Conservation (phyloP, 1,140 invertebrate genomes). For the Tetragonula clypearis region DNA sequence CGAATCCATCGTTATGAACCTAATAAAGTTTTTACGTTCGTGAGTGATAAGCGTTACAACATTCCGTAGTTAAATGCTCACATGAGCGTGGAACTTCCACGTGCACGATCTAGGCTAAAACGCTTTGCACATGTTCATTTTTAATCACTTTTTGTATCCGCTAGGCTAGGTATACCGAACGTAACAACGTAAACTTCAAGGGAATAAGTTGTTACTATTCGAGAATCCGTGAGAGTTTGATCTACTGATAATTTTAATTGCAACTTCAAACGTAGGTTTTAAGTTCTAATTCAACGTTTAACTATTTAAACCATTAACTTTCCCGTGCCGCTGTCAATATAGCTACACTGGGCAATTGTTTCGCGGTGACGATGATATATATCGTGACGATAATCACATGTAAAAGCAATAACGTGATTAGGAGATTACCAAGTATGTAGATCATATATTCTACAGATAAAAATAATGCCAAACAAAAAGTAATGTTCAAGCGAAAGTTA, state of each 20-base stretch:
- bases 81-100: slow-evolving; percentile 23
- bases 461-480: background rate
- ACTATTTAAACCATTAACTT: too few relatives aligned
- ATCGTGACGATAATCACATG: too few relatives aligned
- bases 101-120: background rate
- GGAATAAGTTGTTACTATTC: background rate
- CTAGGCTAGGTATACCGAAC: background rate
- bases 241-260: background rate
- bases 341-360: too few relatives aligned
- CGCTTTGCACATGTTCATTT: slow-evolving; percentile 4
- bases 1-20: slow-evolving; percentile 41
- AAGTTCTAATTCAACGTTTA: too few relatives aligned
- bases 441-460: background rate
- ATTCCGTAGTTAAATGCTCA: slow-evolving; percentile 9
- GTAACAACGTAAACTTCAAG: background rate
- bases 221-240: background rate
- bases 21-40: slow-evolving; percentile 54
- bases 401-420: too few relatives aligned
- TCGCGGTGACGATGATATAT: too few relatives aligned
- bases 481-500: background rate
- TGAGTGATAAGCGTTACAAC: slow-evolving; percentile 17
- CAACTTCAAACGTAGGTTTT: background rate
- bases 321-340: too few relatives aligned
- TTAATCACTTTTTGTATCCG: background rate
- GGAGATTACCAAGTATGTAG: too few relatives aligned